These are phyloP conservation scores for Babylonia areolata DNA, from an alignment of 1,140 invertebrate genomes.

Conservation along the genomic window DNA sequence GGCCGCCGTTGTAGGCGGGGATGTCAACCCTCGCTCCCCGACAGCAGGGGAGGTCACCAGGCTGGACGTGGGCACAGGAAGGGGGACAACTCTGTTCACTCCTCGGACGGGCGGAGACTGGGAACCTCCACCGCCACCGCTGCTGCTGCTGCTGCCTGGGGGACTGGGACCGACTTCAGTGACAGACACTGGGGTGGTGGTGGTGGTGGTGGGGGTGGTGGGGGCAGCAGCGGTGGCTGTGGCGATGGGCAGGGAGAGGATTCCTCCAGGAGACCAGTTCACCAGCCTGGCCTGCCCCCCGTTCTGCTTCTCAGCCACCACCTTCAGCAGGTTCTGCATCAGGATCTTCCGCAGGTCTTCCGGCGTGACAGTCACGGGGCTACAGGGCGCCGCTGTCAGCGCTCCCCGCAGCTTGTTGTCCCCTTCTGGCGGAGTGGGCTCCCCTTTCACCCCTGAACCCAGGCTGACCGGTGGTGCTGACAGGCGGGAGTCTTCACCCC, in stretches of 20 bases:
- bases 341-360: neutral
- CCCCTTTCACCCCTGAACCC: neutral
- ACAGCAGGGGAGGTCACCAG: conserved; percentile 10
- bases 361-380: neutral
- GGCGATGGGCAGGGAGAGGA: neutral
- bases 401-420: neutral
- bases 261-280: neutral
- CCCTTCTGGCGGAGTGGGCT: neutral
- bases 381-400: neutral
- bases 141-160: too few relatives aligned
- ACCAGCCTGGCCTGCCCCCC: neutral
- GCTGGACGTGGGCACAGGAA: neutral
- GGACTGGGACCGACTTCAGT: too few relatives aligned
- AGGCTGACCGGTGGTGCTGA: neutral
- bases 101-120: neutral
- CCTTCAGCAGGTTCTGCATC: conserved; percentile 14
- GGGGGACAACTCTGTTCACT: neutral
- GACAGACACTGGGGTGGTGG: neutral
- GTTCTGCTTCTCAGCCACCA: conserved; percentile 19
- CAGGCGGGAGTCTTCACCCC: neutral
- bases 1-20: neutral
- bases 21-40: neutral
- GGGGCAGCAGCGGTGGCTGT: neutral
- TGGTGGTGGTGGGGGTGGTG: neutral
- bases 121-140: neutral